Evolutionary conservation across 2,797 vertebrate genomes (phyloP).

Genomic region (Halcyon leucocephala): DNA sequence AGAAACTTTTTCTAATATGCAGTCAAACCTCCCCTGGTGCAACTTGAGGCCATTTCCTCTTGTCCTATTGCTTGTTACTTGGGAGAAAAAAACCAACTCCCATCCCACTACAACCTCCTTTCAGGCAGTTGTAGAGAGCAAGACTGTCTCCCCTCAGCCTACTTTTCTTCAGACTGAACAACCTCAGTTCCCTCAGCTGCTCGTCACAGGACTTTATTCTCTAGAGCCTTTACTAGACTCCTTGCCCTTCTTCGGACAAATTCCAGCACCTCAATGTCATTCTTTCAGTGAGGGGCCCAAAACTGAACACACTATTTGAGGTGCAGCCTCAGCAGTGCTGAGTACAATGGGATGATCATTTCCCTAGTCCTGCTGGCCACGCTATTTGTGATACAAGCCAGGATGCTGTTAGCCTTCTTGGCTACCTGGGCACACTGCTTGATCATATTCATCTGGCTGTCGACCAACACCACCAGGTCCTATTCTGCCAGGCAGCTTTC

Average conservation of each 20-base stretch:
- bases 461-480: accelerated
- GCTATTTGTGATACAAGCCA: background rate
- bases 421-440: background rate
- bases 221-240: too few species aligned
- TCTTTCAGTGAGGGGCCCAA: background rate
- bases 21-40: too few species aligned
- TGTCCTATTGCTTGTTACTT: too few species aligned
- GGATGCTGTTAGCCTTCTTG: background rate
- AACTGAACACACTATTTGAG: background rate
- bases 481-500: accelerated
- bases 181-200: too few species aligned
- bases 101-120: too few species aligned
- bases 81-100: too few species aligned
- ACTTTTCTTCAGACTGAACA: too few species aligned
- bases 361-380: background rate
- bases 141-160: too few species aligned
- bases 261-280: background rate
- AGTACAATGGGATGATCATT: accelerated
- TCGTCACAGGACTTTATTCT: too few species aligned
- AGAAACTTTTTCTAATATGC: too few species aligned
- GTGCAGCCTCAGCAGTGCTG: accelerated
- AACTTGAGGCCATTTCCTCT: background rate
- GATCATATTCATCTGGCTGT: accelerated
- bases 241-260: background rate
- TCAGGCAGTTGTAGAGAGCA: too few species aligned